Base-by-base conservation (phyloP, 1,140 invertebrate genomes). In the Tyrophagus putrescentiae region DNA sequence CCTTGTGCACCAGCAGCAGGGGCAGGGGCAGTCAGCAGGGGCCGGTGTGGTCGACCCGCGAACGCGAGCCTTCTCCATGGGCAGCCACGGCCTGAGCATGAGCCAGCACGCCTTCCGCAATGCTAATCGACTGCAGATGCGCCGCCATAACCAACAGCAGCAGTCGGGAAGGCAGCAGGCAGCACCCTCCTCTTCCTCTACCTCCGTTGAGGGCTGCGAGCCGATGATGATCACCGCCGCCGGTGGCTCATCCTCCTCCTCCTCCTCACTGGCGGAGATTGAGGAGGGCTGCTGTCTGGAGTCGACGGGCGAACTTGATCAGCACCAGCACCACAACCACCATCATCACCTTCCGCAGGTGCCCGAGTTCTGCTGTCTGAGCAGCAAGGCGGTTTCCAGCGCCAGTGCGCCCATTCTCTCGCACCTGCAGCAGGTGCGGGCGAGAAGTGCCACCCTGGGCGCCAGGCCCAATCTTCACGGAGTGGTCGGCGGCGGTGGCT, bases 1-100 rank as follows among this genome's bases (percentile, higher is more conserved):
- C n/a, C n/a, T n/a, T n/a, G n/a, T n/a, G 3, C 52, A 54, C 21
- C 52, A 31, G 13, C 28, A 54, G 1, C 25, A 31, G 18, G 31
- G 9, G 25, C 13, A 31, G 39, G n/a, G n/a, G 11, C 25, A 54
- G 25, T 54, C 13, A 50, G 7, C 28, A 1, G 6, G 25, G n/a
- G n/a, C n/a, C n/a, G n/a, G n/a, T n/a, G n/a, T n/a, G n/a, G n/a
- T n/a, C n/a, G n/a, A n/a, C n/a, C n/a, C 25, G 1, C 52, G 52
- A 32, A 54, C 2, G 32, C 4, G 52, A 32, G 52, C 52, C n/a
- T 54, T 27, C 52, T 54, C 52, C 3, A 54, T 34, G n/a, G 52
- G 52, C 25, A 32, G 25, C 39, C 52, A 54, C 39, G 52, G 52
- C 32, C 32, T 54, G 25, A 54, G 39, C n/a, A 54, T 54, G 25